These are phyloP conservation scores for Solenopsis invicta DNA, from an alignment of 1,140 invertebrate genomes.

Conservation along the genomic window DNA sequence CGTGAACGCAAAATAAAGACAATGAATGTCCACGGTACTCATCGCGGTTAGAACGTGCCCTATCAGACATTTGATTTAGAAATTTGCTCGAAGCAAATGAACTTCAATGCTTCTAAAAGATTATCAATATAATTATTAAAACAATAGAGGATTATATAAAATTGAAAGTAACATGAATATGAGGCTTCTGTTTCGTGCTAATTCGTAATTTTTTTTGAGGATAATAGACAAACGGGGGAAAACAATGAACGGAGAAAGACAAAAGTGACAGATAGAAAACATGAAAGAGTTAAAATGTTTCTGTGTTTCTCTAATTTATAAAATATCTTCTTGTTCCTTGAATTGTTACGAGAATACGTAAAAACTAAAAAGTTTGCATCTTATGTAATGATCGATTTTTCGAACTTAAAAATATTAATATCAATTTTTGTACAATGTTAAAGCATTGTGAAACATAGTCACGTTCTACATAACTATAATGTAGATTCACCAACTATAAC, in stretches of 20 bases:
- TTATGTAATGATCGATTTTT: slow-evolving; percentile 6
- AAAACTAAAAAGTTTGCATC: neutral
- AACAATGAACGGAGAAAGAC: neutral
- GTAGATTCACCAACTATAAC: neutral
- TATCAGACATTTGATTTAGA: neutral
- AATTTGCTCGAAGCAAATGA: neutral
- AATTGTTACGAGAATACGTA: neutral
- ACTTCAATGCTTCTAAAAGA: neutral
- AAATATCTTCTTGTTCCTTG: neutral
- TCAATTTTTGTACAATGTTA: neutral
- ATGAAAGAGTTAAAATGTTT: neutral
- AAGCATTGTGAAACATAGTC: neutral
- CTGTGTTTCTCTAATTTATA: neutral
- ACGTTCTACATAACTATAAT: neutral
- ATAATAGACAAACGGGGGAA: neutral
- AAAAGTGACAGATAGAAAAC: neutral
- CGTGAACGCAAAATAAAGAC: slow-evolving; percentile 76
- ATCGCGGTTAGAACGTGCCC: slow-evolving; percentile 44
- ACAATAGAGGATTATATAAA: neutral
- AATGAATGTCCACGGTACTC: slow-evolving; percentile 62
- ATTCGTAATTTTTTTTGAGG: neutral
- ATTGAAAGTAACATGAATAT: neutral
- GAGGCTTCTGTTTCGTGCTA: slow-evolving; percentile 57
- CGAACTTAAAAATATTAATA: neutral
- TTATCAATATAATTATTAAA: neutral